Evolutionary conservation across 2,113 vertebrate species (phyloP), one percentile per base, ranked within the genome.

Genomic region (Trachemys scripta): DNA sequence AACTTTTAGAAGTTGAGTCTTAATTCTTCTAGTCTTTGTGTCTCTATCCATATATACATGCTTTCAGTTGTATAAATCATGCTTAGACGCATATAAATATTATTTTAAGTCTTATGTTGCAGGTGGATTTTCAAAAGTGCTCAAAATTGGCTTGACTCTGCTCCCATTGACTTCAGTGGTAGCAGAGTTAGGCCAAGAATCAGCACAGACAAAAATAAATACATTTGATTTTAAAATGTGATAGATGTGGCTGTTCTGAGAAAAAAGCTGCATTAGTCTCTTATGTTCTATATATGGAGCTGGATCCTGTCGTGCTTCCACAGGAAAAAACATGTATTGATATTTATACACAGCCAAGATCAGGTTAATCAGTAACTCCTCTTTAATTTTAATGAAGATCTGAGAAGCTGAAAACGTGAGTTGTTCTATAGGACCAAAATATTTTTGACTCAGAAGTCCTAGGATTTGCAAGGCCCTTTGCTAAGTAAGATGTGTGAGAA

Each of bases 361-460:
- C 42, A 47, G 45, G 42, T 22, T 19, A 85, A 56, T 85, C 7
- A 69, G 3, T 88, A 90, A 47, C 80, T 92, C 12, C 25, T 10
- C 42, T 81, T 91, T 80, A 31, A 20, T 89, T 87, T 93, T 56
- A 94, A 65, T 89, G 51, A 65, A 84, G 94, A 78, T 8, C 25
- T 92, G 0, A 0, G 24, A 78, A 84, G 35, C n/a, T 80, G 31
- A 85, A 50, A 87, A n/a, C 78, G 57, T 42, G 6, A 31, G n/a
- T 85, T 69, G 76, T 88, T 92, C 24, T 65, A 47, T 49, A 31
- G 53, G 2, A 2, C 0, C 8, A 16, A 84, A 87, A 25, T 4
- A 59, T 83, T 72, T 88, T 93, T 84, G 22, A 4, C 5, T 94
- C n/a, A 25, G 29, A 84, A 19, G 5, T 69, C 27, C 0, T 1